A percentile compares a stretch with the other conserved stretches of the same genome.
Conservation (phyloP, 2,113 vertebrate genomes). For the Tachysurus vachellii region DNA sequence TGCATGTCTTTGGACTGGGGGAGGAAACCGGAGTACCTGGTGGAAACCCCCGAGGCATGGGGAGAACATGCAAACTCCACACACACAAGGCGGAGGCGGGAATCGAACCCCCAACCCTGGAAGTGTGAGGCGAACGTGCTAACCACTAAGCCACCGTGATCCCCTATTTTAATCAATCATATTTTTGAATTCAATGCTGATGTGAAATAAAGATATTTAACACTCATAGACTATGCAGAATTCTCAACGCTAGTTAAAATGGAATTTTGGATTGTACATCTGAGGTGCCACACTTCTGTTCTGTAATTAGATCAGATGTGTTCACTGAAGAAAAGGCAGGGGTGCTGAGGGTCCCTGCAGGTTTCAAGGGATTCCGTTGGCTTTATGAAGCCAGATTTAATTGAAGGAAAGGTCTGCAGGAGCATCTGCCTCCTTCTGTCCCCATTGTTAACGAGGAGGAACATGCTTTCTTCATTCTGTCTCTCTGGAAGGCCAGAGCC, state of each 20-base stretch:
- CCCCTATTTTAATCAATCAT: too few species aligned
- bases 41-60: too few species aligned
- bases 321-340: neutral
- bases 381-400: slow-evolving; percentile 18
- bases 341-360: slow-evolving; percentile 14
- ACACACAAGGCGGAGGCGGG: too few species aligned
- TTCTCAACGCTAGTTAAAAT: neutral
- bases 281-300: neutral
- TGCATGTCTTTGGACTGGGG: too few species aligned
- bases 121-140: too few species aligned
- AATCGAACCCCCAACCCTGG: too few species aligned
- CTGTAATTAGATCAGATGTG: neutral
- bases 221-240: neutral
- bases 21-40: too few species aligned
- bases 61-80: too few species aligned
- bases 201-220: neutral
- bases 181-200: neutral
- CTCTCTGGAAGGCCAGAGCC: neutral
- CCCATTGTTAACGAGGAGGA: slow-evolving; percentile 13
- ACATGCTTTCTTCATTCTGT: slow-evolving; percentile 7
- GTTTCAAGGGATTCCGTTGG: slow-evolving; percentile 33
- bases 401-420: slow-evolving; percentile 54
- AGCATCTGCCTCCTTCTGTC: slow-evolving; percentile 44
- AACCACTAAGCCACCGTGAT: too few species aligned
- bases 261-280: neutral